Percentiles rank a stretch among this genome's conserved stretches.
Evolutionary conservation across 1,140 invertebrate species (phyloP).

Genomic region (Aphaenogaster ashmeadi): DNA sequence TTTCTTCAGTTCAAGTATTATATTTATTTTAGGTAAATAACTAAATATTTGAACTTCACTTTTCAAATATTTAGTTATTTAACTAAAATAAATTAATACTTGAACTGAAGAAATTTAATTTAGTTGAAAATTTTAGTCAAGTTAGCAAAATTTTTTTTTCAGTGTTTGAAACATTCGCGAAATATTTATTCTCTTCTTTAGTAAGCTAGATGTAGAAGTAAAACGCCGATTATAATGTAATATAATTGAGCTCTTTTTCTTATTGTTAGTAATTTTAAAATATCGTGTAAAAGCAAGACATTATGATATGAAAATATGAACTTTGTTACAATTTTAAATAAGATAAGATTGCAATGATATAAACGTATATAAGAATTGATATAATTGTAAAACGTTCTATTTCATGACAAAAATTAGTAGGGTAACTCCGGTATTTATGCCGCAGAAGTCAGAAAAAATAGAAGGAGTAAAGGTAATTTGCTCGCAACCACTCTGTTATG

Average conservation of each 20-base stretch:
- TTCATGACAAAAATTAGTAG: not conserved
- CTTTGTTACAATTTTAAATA: not conserved
- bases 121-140: too few relatives aligned
- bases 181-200: conserved; percentile 18
- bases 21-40: too few relatives aligned
- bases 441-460: too few relatives aligned
- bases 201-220: not conserved
- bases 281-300: not conserved
- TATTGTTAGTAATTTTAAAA: not conserved
- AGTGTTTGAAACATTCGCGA: not conserved
- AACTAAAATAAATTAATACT: too few relatives aligned
- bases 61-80: too few relatives aligned
- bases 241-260: not conserved
- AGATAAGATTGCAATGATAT: not conserved
- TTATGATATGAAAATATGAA: not conserved
- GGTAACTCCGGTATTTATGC: too few relatives aligned
- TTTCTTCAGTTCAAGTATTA: too few relatives aligned
- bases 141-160: too few relatives aligned
- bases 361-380: not conserved
- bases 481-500: too few relatives aligned
- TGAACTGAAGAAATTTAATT: too few relatives aligned
- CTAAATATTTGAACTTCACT: too few relatives aligned
- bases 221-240: not conserved
- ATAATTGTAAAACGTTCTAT: not conserved
- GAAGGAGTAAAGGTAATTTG: too few relatives aligned